Base-by-base conservation (phyloP, 2,113 vertebrate genomes). In the Hipposideros armiger region DNA sequence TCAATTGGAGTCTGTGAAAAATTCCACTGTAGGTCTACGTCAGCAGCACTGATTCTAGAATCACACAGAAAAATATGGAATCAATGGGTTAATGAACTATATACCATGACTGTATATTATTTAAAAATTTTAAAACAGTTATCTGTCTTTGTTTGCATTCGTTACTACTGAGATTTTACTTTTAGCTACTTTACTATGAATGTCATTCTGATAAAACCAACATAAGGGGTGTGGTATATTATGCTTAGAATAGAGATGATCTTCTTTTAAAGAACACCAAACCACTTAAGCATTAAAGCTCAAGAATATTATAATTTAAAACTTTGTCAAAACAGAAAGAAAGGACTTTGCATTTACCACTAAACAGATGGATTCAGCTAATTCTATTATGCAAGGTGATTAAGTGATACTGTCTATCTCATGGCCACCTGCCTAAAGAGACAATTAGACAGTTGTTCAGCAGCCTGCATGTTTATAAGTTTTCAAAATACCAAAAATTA, bases 1-100 rank as follows among this genome's bases (percentile, higher is more conserved):
- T 99, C 99, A 30, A 98, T 99, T 45, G 99, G 99, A 2, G 99
- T 98, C 98, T 99, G 99, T 86, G 99, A 99, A 98, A 99, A 99
- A 36, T 99, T 98, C 99, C 99, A 99, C 54, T 99, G 99, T 96
- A 99, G 96, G 93, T 99, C 99, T 91, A 99, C 99, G 80, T 99
- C 99, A 87, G 99, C 99, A 97, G 99, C 99, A 88, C 99, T 99
- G 98, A 99, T 99, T 98, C 99, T 99, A 98, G 93, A 98, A 98
- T 47, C 91, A 95, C 4, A 98, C 22, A 98, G 66, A 93, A 88
- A 93, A 87, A 94, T 9, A 91, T 47, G 14, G 47, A 74, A 62
- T 73, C 32, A 86, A 9, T 40, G 7, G 50, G 50, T 92, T 45
- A 90, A 17, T 40, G 24, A 83, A 64, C 70, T 17, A 45, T 66